Percentiles rank a stretch among this genome's conserved stretches.
phyloP scores from a whole-genome alignment of 1,140 invertebrate species.

The Cheumatopsyche charites region DNA sequence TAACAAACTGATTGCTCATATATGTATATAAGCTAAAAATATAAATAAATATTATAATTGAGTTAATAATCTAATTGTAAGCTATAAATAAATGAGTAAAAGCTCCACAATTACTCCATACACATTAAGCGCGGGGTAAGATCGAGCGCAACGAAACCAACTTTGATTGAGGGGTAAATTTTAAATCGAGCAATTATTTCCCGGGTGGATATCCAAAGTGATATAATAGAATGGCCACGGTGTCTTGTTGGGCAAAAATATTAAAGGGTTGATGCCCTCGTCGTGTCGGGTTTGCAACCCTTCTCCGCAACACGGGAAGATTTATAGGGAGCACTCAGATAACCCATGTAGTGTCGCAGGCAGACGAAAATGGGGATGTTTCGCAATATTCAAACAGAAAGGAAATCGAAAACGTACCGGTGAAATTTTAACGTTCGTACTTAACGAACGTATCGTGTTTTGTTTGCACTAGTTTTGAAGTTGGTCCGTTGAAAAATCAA shows the following conservation, averaged over 20 bases:
- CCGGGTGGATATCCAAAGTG: background rate
- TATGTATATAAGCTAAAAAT: too few species aligned
- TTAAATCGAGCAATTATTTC: conserved; percentile 11
- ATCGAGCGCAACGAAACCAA: background rate
- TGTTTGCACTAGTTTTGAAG: too few species aligned
- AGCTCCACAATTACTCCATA: too few species aligned
- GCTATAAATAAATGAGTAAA: too few species aligned
- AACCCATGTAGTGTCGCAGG: conserved; percentile 34
- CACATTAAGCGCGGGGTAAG: too few species aligned
- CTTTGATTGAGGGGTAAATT: conserved; percentile 14
- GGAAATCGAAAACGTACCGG: conserved; percentile 34
- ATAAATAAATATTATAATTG: too few species aligned
- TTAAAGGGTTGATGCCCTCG: conserved; percentile 13
- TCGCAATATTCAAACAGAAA: conserved; percentile 40
- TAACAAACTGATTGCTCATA: too few species aligned
- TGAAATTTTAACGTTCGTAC: conserved; percentile 31
- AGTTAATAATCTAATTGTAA: too few species aligned
- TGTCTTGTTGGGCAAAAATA: background rate
- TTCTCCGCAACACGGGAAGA: conserved; percentile 12
- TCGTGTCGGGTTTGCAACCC: background rate
- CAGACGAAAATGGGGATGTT: conserved; percentile 36
- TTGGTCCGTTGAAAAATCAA: too few species aligned
- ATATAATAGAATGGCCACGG: too few species aligned
- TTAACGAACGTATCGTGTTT: background rate
- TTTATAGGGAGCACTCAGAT: conserved; percentile 27